Evolutionary conservation across 2,888 invertebrate species (phyloP).

Genomic region (Perdita meconis): DNA sequence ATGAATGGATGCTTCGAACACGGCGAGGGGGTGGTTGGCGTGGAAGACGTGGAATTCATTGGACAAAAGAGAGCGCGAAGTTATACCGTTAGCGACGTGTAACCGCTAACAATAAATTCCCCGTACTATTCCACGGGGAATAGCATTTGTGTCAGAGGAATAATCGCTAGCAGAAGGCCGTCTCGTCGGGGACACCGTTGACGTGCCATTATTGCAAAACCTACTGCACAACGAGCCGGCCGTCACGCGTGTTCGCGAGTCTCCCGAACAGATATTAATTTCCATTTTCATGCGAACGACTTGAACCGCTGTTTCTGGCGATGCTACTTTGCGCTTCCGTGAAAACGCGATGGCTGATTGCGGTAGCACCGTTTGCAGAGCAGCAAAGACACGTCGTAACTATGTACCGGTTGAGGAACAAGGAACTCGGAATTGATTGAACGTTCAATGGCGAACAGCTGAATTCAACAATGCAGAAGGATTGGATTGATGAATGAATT

Average conservation of each 20-base stretch:
- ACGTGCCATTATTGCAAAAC: conserved; percentile 15
- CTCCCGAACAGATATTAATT: conserved; percentile 17
- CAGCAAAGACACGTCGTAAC: not conserved
- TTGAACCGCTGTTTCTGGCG: conserved; percentile 4
- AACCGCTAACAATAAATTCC: conserved; percentile 18
- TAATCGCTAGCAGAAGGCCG: conserved; percentile 21
- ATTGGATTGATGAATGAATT: not conserved
- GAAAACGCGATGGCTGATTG: not conserved
- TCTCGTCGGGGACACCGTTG: conserved; percentile 1
- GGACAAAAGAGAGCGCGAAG: conserved; percentile 10
- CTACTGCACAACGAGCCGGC: not conserved
- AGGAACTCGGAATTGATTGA: not conserved
- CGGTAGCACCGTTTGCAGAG: not conserved
- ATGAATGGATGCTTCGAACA: not conserved
- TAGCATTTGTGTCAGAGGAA: conserved; percentile 1
- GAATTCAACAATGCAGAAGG: not conserved
- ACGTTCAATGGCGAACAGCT: not conserved
- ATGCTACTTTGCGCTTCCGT: not conserved
- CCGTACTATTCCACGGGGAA: conserved; percentile 1
- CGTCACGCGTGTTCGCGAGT: conserved; percentile 7
- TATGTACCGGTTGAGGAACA: not conserved
- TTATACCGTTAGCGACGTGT: conserved; percentile 10
- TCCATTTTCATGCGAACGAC: conserved; percentile 11
- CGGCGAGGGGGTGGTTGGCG: not conserved
- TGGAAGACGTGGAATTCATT: conserved; percentile 17